A percentile compares a stretch with the other conserved stretches of the same genome.
Conservation (phyloP, 53 echinoderm and acorn worm species). For the Paracentrotus lividus region DNA sequence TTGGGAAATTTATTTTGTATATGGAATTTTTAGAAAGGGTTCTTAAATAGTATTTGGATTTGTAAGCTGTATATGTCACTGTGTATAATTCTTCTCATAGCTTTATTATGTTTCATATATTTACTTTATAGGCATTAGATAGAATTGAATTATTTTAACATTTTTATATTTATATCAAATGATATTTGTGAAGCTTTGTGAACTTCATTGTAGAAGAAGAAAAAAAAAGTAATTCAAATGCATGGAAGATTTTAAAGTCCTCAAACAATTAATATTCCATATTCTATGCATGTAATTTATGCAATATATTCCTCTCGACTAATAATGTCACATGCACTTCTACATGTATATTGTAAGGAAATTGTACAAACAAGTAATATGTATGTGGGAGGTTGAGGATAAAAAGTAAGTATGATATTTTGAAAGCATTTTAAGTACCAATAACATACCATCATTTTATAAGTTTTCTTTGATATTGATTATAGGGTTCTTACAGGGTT, state of each 20-base stretch:
- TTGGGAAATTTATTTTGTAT: not conserved
- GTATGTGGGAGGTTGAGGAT: not conserved
- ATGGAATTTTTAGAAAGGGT: not conserved
- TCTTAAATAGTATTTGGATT: not conserved
- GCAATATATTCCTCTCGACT: not conserved
- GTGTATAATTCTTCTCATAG: not conserved
- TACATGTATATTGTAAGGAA: not conserved
- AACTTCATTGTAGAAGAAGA: not conserved
- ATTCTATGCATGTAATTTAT: constrained; percentile 52
- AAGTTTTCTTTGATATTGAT: not conserved
- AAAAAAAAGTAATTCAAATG: not conserved
- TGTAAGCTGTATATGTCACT: not conserved
- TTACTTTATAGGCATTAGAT: not conserved
- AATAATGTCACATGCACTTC: not conserved
- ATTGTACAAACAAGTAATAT: not conserved
- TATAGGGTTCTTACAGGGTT: not conserved
- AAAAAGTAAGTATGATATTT: not conserved
- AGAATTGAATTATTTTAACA: not conserved
- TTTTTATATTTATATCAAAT: not conserved
- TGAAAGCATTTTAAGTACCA: not conserved
- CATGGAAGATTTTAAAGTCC: not conserved
- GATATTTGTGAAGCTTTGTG: not conserved
- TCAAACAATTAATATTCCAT: not conserved
- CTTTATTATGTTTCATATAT: not conserved
- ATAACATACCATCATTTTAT: not conserved